Conservation (phyloP, 92 coral and sea anemone genomes). For the Porites cylindrica region DNA sequence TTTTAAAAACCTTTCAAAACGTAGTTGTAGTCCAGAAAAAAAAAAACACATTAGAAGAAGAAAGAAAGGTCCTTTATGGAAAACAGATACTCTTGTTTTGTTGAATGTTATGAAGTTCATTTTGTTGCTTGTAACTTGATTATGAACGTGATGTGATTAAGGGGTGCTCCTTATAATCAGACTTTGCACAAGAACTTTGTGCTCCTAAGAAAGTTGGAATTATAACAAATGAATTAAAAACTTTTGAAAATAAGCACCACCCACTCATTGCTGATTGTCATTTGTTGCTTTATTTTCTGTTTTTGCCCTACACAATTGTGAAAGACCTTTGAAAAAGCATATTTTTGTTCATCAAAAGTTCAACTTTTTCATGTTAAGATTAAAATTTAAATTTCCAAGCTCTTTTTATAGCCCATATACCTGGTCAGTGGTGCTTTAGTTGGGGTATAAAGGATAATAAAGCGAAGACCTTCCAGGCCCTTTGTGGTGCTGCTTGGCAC, state of each 20-base stretch:
- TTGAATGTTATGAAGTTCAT: slow-evolving; percentile 18
- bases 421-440: slow-evolving; percentile 8
- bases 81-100: slow-evolving; percentile 18
- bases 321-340: not conserved
- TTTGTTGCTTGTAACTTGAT: slow-evolving; percentile 21
- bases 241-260: too few species aligned
- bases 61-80: not conserved
- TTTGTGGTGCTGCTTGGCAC: slow-evolving; percentile 8
- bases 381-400: slow-evolving; percentile 18
- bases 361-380: slow-evolving; percentile 10
- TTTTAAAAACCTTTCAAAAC: too few species aligned
- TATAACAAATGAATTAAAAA: too few species aligned
- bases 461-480: not conserved
- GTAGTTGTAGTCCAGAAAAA: not conserved
- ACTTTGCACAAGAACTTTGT: too few species aligned
- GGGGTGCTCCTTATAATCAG: too few species aligned
- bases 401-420: slow-evolving; percentile 13
- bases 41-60: not conserved
- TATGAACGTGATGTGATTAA: slow-evolving; percentile 11
- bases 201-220: too few species aligned
- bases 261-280: too few species aligned
- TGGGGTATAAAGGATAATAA: slow-evolving; percentile 1
- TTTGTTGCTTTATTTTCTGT: too few species aligned
- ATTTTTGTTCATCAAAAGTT: slow-evolving; percentile 17
- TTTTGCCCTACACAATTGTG: too few species aligned